Percentiles rank a stretch among this genome's conserved stretches.
Conservation (phyloP, 2,113 vertebrate genomes). For the Siniperca knerii region DNA sequence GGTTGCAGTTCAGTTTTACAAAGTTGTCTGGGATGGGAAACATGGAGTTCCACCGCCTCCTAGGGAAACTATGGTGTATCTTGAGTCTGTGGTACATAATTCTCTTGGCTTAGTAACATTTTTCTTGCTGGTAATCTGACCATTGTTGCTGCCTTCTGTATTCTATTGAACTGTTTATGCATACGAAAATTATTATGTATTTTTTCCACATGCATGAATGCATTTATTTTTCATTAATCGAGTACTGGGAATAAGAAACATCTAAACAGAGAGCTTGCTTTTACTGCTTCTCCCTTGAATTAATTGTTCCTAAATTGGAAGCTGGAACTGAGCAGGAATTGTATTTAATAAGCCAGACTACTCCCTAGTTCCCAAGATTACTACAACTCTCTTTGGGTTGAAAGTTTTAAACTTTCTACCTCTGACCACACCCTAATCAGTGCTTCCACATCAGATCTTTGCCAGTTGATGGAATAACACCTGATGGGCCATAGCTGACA, state of each 20-base stretch:
- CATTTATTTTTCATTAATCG: not conserved
- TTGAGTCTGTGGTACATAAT: not conserved
- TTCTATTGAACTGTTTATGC: not conserved
- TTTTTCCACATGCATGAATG: not conserved
- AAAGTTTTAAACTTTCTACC: not conserved
- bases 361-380: not conserved
- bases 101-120: not conserved
- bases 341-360: not conserved
- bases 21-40: conserved; percentile 15
- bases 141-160: not conserved
- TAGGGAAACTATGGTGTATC: conserved; percentile 24
- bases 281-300: not conserved
- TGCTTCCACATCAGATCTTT: not conserved
- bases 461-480: not conserved
- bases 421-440: not conserved
- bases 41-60: conserved; percentile 47
- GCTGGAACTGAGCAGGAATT: not conserved
- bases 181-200: not conserved
- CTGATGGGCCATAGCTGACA: not conserved
- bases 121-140: not conserved
- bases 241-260: not conserved
- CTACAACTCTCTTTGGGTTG: not conserved
- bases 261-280: not conserved
- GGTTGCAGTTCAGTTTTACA: conserved; percentile 19
- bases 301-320: not conserved